phyloP scores from a whole-genome alignment of 23 tunicate genomes.

The Halocynthia roretzi region DNA sequence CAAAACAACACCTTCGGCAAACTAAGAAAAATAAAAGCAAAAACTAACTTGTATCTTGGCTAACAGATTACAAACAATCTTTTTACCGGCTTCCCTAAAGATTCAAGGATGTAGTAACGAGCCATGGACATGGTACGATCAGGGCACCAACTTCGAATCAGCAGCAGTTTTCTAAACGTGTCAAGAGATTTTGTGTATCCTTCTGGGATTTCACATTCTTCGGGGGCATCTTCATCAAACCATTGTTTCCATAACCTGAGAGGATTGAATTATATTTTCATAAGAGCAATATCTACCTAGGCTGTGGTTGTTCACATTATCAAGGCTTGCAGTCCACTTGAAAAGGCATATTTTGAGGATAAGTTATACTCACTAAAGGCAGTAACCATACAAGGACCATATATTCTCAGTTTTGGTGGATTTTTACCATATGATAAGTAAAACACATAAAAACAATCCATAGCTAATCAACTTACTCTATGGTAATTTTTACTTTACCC shows the following conservation, averaged over 20 bases:
- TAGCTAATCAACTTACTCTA: no score
- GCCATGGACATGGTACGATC: constrained; percentile 96
- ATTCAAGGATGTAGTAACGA: constrained; percentile 73
- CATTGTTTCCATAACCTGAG: constrained; percentile 81
- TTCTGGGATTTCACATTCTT: constrained; percentile 87
- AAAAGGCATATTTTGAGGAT: no score
- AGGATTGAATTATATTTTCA: not conserved
- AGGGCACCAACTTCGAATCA: constrained; percentile 95
- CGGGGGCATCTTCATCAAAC: constrained; percentile 97
- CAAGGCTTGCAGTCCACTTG: no score
- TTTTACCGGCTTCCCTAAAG: constrained; percentile 75
- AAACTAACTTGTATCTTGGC: not conserved
- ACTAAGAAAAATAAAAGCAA: constrained; percentile 28
- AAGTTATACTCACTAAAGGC: no score
- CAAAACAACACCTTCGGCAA: constrained; percentile 86
- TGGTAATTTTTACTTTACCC: no score
- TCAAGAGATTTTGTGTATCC: constrained; percentile 84
- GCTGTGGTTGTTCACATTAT: no score
- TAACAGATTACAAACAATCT: not conserved
- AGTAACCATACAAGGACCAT: no score
- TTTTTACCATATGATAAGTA: no score
- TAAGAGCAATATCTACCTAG: no score
- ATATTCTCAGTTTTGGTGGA: no score
- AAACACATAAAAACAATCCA: no score
- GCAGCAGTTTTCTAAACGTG: constrained; percentile 64